Evolutionary conservation across 2,797 vertebrate genomes (phyloP).

Genomic region (Lacerta agilis): DNA sequence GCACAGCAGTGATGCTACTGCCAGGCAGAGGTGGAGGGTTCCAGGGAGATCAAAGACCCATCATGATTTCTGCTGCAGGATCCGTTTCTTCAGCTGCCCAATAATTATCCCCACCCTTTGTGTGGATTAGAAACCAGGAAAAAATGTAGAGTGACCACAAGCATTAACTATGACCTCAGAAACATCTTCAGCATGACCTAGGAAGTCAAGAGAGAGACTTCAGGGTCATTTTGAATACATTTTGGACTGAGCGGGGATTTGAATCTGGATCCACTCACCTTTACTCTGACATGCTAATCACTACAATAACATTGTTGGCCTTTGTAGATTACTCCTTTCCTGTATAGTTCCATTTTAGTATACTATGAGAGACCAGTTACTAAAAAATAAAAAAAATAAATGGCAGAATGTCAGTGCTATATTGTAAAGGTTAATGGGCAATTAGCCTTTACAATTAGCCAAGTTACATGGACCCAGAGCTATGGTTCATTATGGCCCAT

Average conservation of each 20-base stretch:
- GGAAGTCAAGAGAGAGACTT: too few relatives aligned
- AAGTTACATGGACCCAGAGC: background rate
- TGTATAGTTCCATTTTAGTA: background rate
- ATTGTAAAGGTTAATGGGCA: background rate
- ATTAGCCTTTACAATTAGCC: background rate
- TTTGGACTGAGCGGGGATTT: background rate
- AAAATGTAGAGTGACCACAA: too few relatives aligned
- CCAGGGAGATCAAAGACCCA: too few relatives aligned
- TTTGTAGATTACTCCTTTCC: background rate
- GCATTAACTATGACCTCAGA: too few relatives aligned
- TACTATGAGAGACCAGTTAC: background rate
- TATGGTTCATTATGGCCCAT: background rate
- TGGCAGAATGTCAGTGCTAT: rapidly evolving
- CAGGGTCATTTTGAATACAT: too few relatives aligned
- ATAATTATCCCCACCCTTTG: too few relatives aligned
- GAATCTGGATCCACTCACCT: background rate
- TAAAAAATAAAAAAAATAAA: background rate
- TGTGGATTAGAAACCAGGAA: too few relatives aligned
- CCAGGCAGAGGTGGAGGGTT: too few relatives aligned
- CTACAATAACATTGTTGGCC: background rate
- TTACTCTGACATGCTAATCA: background rate
- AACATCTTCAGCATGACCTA: too few relatives aligned
- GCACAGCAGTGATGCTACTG: too few relatives aligned
- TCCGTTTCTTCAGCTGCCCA: too few relatives aligned
- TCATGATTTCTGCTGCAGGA: too few relatives aligned